A percentile compares a stretch with the other conserved stretches of the same genome.
Evolutionary conservation across 2,797 vertebrate species (phyloP).

Genomic region (Tragelaphus oryx): DNA sequence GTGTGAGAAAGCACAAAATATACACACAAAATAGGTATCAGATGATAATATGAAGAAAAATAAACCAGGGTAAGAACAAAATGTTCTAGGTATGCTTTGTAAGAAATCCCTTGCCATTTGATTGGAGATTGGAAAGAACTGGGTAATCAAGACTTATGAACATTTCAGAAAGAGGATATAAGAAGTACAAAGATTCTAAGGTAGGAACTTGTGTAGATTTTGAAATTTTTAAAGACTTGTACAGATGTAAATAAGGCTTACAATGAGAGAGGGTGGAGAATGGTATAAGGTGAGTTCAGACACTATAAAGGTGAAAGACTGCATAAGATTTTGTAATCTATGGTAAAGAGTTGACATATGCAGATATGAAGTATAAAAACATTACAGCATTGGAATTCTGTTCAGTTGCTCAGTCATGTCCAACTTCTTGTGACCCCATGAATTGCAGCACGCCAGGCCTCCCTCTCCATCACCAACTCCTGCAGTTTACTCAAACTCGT

Average conservation of each 20-base stretch:
- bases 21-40: not conserved
- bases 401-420: not conserved
- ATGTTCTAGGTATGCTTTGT: not conserved
- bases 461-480: not conserved
- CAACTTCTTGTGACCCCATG: not conserved
- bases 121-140: not conserved
- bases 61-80: not conserved
- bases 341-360: not conserved
- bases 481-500: not conserved
- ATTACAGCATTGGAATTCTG: not conserved
- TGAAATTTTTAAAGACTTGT: not conserved
- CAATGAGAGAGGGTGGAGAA: not conserved
- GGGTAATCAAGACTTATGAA: not conserved
- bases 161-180: not conserved
- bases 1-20: not conserved
- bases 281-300: not conserved
- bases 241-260: not conserved
- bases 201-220: not conserved
- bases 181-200: not conserved
- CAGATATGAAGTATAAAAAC: not conserved
- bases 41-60: not conserved
- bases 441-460: not conserved
- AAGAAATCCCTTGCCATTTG: not conserved
- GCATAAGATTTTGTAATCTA: not conserved
- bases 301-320: not conserved